Evolutionary conservation across 2,113 vertebrate genomes (phyloP).

Genomic region (Dipodomys ordii): DNA sequence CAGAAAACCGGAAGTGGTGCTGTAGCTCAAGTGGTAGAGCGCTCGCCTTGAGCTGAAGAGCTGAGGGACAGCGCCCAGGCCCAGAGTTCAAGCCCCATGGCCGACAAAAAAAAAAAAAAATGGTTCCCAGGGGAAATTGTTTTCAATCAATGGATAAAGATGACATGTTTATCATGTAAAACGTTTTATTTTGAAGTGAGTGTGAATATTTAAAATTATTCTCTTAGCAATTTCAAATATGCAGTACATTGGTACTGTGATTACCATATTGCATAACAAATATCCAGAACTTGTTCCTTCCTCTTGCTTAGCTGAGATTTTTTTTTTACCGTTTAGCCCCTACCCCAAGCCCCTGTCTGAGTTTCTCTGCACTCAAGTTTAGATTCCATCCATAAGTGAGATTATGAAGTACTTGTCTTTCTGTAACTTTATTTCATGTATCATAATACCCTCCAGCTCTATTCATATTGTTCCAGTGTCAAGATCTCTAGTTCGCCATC

Average conservation of each 20-base stretch:
- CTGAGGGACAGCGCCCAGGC: too few species aligned
- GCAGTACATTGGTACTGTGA: neutral
- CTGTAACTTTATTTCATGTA: neutral
- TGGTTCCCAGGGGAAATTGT: too few species aligned
- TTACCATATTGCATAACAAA: too few species aligned
- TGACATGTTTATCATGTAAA: neutral
- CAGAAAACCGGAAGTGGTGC: too few species aligned
- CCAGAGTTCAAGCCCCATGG: too few species aligned
- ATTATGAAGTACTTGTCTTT: neutral
- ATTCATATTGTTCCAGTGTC: neutral
- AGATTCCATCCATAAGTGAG: too few species aligned
- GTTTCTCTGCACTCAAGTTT: neutral
- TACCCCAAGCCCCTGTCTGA: neutral
- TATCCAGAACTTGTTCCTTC: neutral
- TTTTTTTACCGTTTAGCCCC: neutral
- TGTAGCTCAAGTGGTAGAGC: too few species aligned
- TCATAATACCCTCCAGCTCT: rapidly evolving
- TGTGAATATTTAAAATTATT: neutral
- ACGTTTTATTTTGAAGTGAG: neutral
- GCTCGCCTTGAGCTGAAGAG: too few species aligned
- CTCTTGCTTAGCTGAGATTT: neutral
- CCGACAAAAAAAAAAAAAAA: too few species aligned
- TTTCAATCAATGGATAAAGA: neutral
- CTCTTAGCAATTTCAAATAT: neutral
- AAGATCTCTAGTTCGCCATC: too few species aligned